phyloP scores from a whole-genome alignment of 2,888 invertebrate genomes.

The Pandemis heparana region DNA sequence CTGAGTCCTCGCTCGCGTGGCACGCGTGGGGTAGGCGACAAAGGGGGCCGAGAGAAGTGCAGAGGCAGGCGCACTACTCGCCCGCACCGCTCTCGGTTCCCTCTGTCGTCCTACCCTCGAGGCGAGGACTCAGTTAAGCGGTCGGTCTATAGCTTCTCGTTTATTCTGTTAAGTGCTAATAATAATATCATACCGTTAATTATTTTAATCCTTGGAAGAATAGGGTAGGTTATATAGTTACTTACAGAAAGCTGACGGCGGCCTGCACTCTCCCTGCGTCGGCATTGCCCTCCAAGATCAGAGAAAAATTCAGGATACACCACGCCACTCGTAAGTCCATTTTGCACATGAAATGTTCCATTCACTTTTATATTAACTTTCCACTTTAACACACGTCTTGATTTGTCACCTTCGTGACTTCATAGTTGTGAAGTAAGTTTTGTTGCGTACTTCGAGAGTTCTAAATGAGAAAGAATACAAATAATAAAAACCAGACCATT shows the following conservation, averaged over 20 bases:
- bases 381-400: neutral
- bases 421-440: slow-evolving; percentile 15
- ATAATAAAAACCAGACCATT: too few species aligned
- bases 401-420: slow-evolving; percentile 32
- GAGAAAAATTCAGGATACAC: slow-evolving; percentile 53
- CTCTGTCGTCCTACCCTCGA: too few species aligned
- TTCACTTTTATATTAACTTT: slow-evolving; percentile 15
- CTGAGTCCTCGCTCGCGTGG: too few species aligned
- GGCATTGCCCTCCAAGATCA: slow-evolving; percentile 52
- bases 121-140: too few species aligned
- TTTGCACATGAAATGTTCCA: slow-evolving; percentile 47
- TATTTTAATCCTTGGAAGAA: neutral
- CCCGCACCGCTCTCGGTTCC: too few species aligned
- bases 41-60: too few species aligned
- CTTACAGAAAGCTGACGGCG: slow-evolving; percentile 79
- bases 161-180: too few species aligned
- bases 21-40: too few species aligned
- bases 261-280: slow-evolving; percentile 71
- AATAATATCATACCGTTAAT: too few species aligned
- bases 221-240: slow-evolving; percentile 46
- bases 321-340: slow-evolving; percentile 57
- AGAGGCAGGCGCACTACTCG: too few species aligned
- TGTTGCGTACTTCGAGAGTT: neutral
- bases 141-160: too few species aligned
- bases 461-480: neutral